Evolutionary conservation across 2,797 vertebrate genomes (phyloP).

Genomic region (Enteromius trimaculatus): DNA sequence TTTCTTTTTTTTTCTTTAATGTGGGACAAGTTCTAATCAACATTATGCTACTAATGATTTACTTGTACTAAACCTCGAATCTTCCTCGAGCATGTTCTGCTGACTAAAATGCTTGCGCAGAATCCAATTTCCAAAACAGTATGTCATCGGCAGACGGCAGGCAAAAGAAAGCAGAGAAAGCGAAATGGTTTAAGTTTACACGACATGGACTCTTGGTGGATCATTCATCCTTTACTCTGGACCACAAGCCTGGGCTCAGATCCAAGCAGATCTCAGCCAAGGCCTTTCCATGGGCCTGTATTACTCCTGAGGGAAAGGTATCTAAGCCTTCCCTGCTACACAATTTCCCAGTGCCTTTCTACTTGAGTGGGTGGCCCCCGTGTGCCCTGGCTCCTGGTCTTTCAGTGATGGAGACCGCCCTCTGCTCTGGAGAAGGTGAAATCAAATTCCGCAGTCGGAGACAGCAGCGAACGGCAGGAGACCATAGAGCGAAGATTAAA

Average conservation of each 20-base stretch:
- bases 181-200: constrained; percentile 53
- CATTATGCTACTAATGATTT: background rate
- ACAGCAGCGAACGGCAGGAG: constrained; percentile 43
- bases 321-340: constrained; percentile 41
- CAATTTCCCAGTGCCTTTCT: constrained; percentile 51
- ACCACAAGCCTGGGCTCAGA: constrained; percentile 57
- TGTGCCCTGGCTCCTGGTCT: constrained; percentile 45
- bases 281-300: constrained; percentile 34
- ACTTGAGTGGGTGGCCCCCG: constrained; percentile 49
- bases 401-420: constrained; percentile 40
- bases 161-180: constrained; percentile 24
- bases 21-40: background rate
- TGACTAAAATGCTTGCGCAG: constrained; percentile 14
- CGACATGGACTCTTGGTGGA: constrained; percentile 58
- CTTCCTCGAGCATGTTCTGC: background rate
- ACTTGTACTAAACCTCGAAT: background rate
- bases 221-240: constrained; percentile 51
- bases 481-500: constrained; percentile 46
- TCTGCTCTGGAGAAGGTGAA: constrained; percentile 49
- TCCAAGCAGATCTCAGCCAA: constrained; percentile 54
- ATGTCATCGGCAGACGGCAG: constrained; percentile 37
- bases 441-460: constrained; percentile 40
- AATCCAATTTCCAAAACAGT: background rate
- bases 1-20: background rate
- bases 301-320: constrained; percentile 51